A percentile compares a stretch with the other conserved stretches of the same genome.
Evolutionary conservation across 1,140 invertebrate genomes (phyloP).

Genomic region (Araneus ventricosus): DNA sequence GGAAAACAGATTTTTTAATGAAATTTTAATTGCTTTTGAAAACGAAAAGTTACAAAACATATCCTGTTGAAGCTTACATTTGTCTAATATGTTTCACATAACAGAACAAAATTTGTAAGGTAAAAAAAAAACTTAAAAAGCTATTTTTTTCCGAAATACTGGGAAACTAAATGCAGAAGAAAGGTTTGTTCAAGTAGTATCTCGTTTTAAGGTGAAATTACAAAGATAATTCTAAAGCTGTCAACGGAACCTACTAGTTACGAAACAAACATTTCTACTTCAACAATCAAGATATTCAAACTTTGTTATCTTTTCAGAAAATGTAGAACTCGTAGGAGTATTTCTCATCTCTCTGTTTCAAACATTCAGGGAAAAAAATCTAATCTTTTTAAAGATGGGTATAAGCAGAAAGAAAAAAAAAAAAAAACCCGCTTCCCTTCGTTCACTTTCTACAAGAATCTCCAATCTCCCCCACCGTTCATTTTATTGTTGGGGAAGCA

Average conservation of each 20-base stretch:
- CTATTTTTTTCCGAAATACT: too few relatives aligned
- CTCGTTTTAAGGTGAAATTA: not conserved
- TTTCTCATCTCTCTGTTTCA: not conserved
- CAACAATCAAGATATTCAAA: not conserved
- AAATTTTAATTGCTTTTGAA: too few relatives aligned
- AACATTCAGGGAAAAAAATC: slow-evolving; percentile 1
- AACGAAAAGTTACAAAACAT: too few relatives aligned
- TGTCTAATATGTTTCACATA: too few relatives aligned
- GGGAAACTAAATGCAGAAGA: too few relatives aligned
- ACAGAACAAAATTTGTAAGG: too few relatives aligned
- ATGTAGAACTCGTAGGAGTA: not conserved
- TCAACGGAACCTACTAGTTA: not conserved
- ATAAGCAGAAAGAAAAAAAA: not conserved
- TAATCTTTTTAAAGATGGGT: not conserved
- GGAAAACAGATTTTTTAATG: too few relatives aligned
- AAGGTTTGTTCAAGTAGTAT: not conserved
- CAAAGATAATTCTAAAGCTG: not conserved
- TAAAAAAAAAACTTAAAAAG: too few relatives aligned
- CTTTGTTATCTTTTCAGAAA: not conserved
- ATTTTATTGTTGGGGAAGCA: slow-evolving; percentile 3
- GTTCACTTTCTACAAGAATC: not conserved
- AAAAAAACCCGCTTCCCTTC: not conserved
- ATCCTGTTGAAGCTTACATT: too few relatives aligned
- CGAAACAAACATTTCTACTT: not conserved
- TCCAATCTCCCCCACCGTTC: not conserved